Conservation (phyloP, 1,140 invertebrate species). For the Acromyrmex heyeri region DNA sequence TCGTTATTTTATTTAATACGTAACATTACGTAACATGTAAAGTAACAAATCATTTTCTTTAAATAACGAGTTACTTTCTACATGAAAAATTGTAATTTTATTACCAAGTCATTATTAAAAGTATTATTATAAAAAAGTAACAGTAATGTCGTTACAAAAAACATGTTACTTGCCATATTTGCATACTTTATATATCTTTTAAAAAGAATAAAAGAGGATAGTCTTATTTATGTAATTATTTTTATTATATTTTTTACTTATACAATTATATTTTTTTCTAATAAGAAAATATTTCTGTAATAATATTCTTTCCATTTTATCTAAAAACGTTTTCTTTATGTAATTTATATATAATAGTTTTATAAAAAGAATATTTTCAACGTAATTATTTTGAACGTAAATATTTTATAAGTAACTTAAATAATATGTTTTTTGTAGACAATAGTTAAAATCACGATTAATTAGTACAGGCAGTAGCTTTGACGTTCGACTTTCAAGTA, state of each 20-base stretch:
- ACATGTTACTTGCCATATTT: too few species aligned
- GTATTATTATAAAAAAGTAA: too few species aligned
- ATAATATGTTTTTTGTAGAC: neutral
- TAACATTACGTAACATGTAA: too few species aligned
- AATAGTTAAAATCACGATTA: neutral
- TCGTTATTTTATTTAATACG: too few species aligned
- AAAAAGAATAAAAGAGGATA: neutral
- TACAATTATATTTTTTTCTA: neutral
- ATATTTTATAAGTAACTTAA: neutral
- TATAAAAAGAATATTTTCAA: neutral
- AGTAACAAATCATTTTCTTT: too few species aligned
- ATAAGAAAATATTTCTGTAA: neutral
- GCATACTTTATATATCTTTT: neutral
- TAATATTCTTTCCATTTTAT: neutral
- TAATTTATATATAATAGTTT: neutral
- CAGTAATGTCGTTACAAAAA: too few species aligned
- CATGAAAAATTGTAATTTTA: too few species aligned
- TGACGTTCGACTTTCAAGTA: constrained; percentile 55
- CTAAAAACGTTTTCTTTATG: neutral
- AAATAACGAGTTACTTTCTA: too few species aligned
- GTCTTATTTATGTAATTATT: neutral
- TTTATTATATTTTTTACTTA: neutral
- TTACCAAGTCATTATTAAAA: too few species aligned
- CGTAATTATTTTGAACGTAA: neutral
- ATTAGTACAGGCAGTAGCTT: neutral